Evolutionary conservation across 64 coral and sea anemone species (phyloP), one percentile per base, ranked within the genome.

Genomic region (Porites lutea): DNA sequence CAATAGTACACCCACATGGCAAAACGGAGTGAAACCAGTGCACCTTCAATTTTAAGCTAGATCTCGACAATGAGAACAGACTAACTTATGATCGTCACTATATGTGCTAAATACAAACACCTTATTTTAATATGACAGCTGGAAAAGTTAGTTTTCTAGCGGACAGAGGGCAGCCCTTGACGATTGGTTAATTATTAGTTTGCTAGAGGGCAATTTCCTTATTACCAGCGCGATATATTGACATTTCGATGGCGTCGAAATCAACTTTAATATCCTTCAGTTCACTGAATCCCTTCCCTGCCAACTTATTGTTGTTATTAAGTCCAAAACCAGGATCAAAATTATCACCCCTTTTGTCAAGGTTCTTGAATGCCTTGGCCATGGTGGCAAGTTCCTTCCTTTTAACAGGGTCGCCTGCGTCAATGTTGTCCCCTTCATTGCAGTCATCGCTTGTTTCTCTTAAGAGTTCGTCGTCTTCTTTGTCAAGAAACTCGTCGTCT

Each of bases 221-320:
- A 13, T 79, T 79, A 46, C 79, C 72, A 2, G 23, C 71, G 14
- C 91, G 82, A 27, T 87, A 87, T 18, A 92, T n/a, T 18, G 65
- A 61, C 78, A 87, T 77, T 62, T 92, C 91, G 57, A 92, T 76
- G 37, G 83, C 82, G 8, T 92, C 74, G 66, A 92, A 75, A 20
- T 92, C 61, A 8, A 92, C 58, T 18, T 79, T 77, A 37, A 73
- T 45, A 5, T 87, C 74, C 47, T 45, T 49, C 27, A 77, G 18
- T 2, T 79, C 8, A 18, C 18, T 27, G 18, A 10, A 16, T 11
- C 6, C 11, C 22, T 53, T 79, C 10, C 6, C 27, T 12, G 3
- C 59, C 46, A 57, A 1, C 54, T 57, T 57, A 57, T 58, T 47
- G 8, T 57, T 57, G 12, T 57, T 57, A 57, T 57, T 57, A 7